Evolutionary conservation across 92 coral and sea anemone species (phyloP), one percentile per base, ranked within the genome.

Genomic region (Hydrozoanthus gracilis): DNA sequence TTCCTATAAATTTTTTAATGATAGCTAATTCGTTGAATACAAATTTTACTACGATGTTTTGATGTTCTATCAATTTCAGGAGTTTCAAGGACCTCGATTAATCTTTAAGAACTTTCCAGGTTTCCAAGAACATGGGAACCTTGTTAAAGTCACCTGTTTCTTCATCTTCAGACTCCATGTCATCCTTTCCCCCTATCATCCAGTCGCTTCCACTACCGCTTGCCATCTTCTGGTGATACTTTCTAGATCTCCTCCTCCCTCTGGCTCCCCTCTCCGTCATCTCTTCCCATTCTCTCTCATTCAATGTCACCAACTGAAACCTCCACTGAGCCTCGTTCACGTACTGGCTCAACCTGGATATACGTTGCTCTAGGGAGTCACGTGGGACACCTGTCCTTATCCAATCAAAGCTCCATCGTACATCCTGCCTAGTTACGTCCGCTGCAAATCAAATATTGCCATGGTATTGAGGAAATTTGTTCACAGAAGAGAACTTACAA

Each of bases 241-340:
- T 91, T 71, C 71, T 82, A 17, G 88, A 79, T 83, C 61, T 84
- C 76, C 80, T 46, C 60, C 82, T 76, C 60, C 71, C 92, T 75
- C 62, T 85, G 71, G 88, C 39, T 44, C 79, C 84, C 35, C 76
- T 91, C 56, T 51, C 73, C 73, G 71, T 90, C 82, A 76, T 50
- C 45, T 62, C 88, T 54, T 71, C 50, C 51, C 79, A 67, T 11
- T 88, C 56, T 44, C 88, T 84, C 12, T 88, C 93, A 45, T 91
- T 88, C 96, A 95, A 93, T 5, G 98, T 93, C 62, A 97, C 99
- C 60, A 97, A 90, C 88, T 97, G 99, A 54, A 90, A 86, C 45
- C 99, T 91, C 99, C 99, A 97, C 77, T 97, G 98, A 4, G 98
- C 99, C 83, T 97, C 99, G 55, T 92, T 94, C 77, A 97, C 89